Conservation (phyloP, 1,140 invertebrate genomes). For the Drosophila malerkotliana region DNA sequence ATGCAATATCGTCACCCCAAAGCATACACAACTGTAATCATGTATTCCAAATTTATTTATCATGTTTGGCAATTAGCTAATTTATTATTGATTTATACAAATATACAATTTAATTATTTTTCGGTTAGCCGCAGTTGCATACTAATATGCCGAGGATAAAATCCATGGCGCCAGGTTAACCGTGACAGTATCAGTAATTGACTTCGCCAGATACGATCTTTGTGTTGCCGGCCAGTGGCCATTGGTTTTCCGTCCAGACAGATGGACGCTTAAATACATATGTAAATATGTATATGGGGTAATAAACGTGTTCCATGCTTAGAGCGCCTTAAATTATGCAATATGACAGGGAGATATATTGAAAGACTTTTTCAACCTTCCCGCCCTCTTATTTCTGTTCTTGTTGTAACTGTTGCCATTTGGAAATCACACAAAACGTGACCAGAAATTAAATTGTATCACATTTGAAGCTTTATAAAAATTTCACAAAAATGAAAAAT, state of each 20-base stretch:
- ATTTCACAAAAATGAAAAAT: conserved; percentile 75
- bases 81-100: conserved; percentile 41
- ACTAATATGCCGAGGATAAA: conserved; percentile 19
- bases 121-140: conserved; percentile 25
- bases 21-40: neutral
- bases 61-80: conserved; percentile 31
- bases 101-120: conserved; percentile 31
- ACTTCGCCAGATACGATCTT: conserved; percentile 41
- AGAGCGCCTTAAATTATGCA: conserved; percentile 42
- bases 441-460: conserved; percentile 75
- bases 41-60: neutral
- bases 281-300: conserved; percentile 24
- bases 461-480: conserved; percentile 69
- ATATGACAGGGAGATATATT: conserved; percentile 41
- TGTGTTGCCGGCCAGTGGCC: neutral
- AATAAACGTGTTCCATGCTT: conserved; percentile 37
- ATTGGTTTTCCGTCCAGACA: neutral
- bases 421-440: conserved; percentile 75
- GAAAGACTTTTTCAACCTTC: conserved; percentile 39
- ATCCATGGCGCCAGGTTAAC: conserved; percentile 36
- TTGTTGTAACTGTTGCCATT: conserved; percentile 59
- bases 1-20: conserved; percentile 6
- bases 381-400: conserved; percentile 9
- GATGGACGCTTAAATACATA: conserved; percentile 5
- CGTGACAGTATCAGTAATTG: conserved; percentile 47